Conservation (phyloP, 2,113 vertebrate species). For the Megaceryle torquata region DNA sequence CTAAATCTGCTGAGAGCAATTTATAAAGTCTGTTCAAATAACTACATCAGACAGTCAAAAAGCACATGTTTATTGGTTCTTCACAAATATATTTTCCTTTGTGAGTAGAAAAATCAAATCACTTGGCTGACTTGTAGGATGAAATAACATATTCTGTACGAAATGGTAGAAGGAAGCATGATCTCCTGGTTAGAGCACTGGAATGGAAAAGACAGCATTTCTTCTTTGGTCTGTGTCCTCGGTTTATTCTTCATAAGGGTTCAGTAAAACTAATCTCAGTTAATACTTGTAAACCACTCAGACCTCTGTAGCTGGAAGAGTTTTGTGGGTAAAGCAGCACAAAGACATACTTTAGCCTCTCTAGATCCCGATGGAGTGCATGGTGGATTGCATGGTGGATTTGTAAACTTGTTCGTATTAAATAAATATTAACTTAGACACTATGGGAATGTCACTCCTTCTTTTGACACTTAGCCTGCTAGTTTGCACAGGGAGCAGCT, state of each 20-base stretch:
- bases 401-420: background rate
- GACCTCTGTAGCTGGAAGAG: constrained; percentile 8
- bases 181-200: background rate
- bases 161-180: background rate
- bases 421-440: constrained; percentile 45
- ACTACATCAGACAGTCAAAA: background rate
- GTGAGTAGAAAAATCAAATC: background rate
- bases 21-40: background rate
- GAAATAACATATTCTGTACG: background rate
- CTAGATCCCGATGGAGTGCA: constrained; percentile 18
- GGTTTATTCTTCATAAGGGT: background rate
- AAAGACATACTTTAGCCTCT: background rate
- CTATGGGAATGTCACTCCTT: constrained; percentile 39
- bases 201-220: background rate
- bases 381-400: constrained; percentile 46
- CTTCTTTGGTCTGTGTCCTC: background rate
- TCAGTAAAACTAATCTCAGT: background rate
- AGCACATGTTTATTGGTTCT: background rate
- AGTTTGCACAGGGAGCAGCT: background rate
- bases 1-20: background rate
- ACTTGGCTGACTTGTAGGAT: background rate
- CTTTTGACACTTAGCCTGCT: constrained; percentile 24
- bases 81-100: constrained; percentile 1
- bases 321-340: constrained; percentile 7
- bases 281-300: background rate